Evolutionary conservation across 2,888 invertebrate genomes (phyloP).

Genomic region (Eristalis arbustorum): DNA sequence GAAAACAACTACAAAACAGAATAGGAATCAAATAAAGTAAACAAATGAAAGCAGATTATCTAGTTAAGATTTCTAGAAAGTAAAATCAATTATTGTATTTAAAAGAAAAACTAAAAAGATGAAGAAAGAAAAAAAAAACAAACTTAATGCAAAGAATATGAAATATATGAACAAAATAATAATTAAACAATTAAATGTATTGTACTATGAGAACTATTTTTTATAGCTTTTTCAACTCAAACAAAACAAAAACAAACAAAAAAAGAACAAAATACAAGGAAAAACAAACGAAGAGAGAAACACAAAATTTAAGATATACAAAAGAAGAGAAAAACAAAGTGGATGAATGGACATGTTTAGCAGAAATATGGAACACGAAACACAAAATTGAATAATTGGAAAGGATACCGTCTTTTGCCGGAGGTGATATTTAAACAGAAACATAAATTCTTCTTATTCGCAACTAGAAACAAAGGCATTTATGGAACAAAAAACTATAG

Average conservation of each 20-base stretch:
- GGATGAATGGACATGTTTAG: constrained; percentile 10
- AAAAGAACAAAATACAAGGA: constrained; percentile 6
- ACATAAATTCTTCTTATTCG: constrained; percentile 46
- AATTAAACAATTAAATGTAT: constrained; percentile 66
- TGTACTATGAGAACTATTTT: constrained; percentile 70
- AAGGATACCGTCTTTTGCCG: constrained; percentile 68
- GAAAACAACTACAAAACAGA: constrained; percentile 9
- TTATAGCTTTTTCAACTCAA: constrained; percentile 71
- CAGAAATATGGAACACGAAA: constrained; percentile 33
- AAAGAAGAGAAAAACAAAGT: constrained; percentile 6
- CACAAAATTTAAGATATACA: constrained; percentile 13
- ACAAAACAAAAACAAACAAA: constrained; percentile 35
- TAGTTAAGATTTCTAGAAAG: constrained; percentile 68
- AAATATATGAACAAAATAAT: constrained; percentile 59
- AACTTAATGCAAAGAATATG: constrained; percentile 54
- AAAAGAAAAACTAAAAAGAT: constrained; percentile 28
- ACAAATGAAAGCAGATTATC: constrained; percentile 40
- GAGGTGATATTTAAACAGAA: constrained; percentile 67
- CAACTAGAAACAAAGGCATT: constrained; percentile 11
- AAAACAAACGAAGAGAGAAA: background rate
- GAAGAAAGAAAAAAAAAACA: constrained; percentile 13
- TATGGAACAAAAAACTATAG: background rate
- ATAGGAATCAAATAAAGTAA: constrained; percentile 65
- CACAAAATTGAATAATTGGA: constrained; percentile 46
- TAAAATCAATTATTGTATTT: constrained; percentile 68